These are phyloP conservation scores for Zaprionus ornatus DNA, from an alignment of 1,140 invertebrate genomes.

Conservation along the genomic window DNA sequence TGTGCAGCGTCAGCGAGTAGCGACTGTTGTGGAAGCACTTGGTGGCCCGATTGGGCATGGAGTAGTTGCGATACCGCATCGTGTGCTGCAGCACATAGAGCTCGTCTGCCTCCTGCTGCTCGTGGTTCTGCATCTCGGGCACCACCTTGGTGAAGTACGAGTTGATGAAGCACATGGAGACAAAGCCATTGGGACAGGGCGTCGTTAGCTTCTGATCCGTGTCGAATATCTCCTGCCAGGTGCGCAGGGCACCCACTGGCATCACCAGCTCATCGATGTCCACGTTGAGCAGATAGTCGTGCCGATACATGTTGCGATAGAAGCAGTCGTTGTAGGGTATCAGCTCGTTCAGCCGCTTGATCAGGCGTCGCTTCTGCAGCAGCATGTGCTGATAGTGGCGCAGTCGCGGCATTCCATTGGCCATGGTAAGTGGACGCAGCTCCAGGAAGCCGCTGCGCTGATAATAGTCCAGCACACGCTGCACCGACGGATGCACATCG, in stretches of 20 bases:
- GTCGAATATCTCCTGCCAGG: conserved; percentile 80
- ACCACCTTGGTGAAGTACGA: conserved; percentile 56
- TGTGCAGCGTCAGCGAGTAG: conserved; percentile 62
- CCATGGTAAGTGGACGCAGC: conserved; percentile 89
- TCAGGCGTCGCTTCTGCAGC: conserved; percentile 83
- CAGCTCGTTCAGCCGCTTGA: conserved; percentile 89
- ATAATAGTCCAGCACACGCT: conserved; percentile 88
- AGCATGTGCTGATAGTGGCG: conserved; percentile 89
- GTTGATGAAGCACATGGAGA: conserved; percentile 58
- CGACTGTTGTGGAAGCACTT: conserved; percentile 71
- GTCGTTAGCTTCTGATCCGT: background rate
- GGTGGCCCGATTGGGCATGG: conserved; percentile 43
- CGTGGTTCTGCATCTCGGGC: conserved; percentile 48
- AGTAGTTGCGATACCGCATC: conserved; percentile 53
- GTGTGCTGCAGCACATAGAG: conserved; percentile 70
- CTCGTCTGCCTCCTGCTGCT: conserved; percentile 57
- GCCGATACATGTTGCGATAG: conserved; percentile 91
- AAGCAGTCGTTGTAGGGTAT: conserved; percentile 94
- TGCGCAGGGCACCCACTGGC: conserved; percentile 83
- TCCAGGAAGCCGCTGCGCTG: conserved; percentile 84
- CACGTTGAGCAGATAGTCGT: conserved; percentile 89
- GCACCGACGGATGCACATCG: conserved; percentile 94
- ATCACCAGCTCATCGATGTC: conserved; percentile 93
- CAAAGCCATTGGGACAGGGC: conserved; percentile 39
- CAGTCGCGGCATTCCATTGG: conserved; percentile 90